These are phyloP conservation scores for Rotaria magnacalcarata DNA, from an alignment of 2,888 invertebrate species.

Conservation along the genomic window DNA sequence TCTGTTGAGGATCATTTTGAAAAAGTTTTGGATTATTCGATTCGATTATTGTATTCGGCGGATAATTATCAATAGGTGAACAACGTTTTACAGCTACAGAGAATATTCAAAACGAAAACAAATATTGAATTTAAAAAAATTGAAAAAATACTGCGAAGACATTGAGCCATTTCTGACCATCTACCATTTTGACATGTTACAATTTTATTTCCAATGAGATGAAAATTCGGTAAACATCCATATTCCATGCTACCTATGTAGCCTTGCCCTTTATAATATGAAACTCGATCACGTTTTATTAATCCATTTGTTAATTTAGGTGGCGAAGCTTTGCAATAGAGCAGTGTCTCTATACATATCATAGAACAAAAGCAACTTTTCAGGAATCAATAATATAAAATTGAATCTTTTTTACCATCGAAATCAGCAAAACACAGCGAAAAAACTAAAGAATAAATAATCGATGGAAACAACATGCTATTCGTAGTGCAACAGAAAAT, in stretches of 20 bases:
- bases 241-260: constrained; percentile 38
- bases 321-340: background rate
- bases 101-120: background rate
- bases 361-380: no score
- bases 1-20: constrained; percentile 32
- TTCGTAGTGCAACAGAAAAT: background rate
- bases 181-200: constrained; percentile 33
- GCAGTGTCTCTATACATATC: background rate
- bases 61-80: background rate
- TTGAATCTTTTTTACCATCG: background rate
- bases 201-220: constrained; percentile 28
- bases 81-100: background rate
- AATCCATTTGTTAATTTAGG: background rate
- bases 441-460: background rate
- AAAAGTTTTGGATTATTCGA: background rate
- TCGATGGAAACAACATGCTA: background rate
- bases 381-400: background rate
- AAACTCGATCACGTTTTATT: constrained; percentile 18
- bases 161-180: constrained; percentile 34
- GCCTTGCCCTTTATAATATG: background rate
- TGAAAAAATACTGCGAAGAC: background rate
- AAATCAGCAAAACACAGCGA: background rate
- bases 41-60: background rate
- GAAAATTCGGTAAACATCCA: constrained; percentile 13
- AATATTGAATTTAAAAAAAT: background rate